Conservation (phyloP, 2,888 invertebrate species). For the Eupithecia inturbata region DNA sequence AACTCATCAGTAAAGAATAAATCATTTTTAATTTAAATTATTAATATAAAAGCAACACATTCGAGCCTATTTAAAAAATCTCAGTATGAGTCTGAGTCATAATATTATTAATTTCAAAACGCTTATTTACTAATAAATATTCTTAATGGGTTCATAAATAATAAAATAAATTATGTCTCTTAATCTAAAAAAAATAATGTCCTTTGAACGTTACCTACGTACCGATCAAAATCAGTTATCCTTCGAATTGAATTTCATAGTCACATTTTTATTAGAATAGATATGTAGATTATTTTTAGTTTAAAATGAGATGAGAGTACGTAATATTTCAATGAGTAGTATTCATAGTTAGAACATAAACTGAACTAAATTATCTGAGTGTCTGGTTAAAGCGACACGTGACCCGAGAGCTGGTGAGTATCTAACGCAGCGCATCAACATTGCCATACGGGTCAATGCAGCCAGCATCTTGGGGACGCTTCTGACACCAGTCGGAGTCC, state of each 20-base stretch:
- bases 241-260: neutral
- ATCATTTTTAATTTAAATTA: constrained; percentile 11
- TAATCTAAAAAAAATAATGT: neutral
- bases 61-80: neutral
- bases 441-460: no score
- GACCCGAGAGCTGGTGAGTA: no score
- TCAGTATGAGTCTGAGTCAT: neutral
- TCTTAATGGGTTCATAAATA: constrained; percentile 6
- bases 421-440: no score
- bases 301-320: neutral
- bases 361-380: no score
- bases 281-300: neutral
- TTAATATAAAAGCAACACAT: neutral
- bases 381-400: no score
- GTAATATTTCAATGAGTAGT: neutral
- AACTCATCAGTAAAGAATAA: neutral
- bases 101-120: neutral
- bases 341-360: neutral
- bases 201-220: neutral
- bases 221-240: neutral
- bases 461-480: no score
- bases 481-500: no score
- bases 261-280: neutral
- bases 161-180: constrained; percentile 2
- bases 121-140: constrained; percentile 10